Percentiles rank a stretch among this genome's conserved stretches.
These are phyloP conservation scores for Apamea monoglypha DNA, from an alignment of 2,888 invertebrate species.

Conservation along the genomic window DNA sequence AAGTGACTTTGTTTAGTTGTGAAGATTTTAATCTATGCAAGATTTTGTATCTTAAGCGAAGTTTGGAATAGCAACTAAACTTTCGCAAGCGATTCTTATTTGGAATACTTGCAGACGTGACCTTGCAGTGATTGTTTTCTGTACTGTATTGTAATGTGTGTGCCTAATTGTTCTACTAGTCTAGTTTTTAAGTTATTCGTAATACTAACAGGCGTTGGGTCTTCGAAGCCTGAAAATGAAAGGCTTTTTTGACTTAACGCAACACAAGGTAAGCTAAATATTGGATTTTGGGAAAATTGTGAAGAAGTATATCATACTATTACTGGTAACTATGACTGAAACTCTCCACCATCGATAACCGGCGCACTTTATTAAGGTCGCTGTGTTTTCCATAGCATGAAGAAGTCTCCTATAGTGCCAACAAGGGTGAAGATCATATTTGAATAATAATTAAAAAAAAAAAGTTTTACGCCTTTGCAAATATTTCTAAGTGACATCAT, in stretches of 20 bases:
- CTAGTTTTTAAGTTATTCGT: no score
- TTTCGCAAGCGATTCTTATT: background rate
- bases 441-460: no score
- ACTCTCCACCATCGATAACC: no score
- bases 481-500: no score
- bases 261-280: background rate
- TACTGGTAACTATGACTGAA: background rate
- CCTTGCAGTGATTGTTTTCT: background rate
- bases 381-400: background rate
- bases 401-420: background rate
- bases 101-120: background rate
- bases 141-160: no score
- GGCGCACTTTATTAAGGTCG: no score
- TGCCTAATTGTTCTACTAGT: no score
- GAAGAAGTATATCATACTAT: background rate
- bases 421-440: background rate
- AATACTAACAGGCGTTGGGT: no score
- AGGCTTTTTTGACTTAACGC: background rate
- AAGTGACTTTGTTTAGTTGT: constrained; percentile 1
- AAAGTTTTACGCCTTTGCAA: no score
- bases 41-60: background rate
- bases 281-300: background rate
- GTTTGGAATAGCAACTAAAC: no score
- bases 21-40: background rate
- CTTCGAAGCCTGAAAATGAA: no score